Conservation (phyloP, 2,113 vertebrate species). For the Varanus komodoensis region DNA sequence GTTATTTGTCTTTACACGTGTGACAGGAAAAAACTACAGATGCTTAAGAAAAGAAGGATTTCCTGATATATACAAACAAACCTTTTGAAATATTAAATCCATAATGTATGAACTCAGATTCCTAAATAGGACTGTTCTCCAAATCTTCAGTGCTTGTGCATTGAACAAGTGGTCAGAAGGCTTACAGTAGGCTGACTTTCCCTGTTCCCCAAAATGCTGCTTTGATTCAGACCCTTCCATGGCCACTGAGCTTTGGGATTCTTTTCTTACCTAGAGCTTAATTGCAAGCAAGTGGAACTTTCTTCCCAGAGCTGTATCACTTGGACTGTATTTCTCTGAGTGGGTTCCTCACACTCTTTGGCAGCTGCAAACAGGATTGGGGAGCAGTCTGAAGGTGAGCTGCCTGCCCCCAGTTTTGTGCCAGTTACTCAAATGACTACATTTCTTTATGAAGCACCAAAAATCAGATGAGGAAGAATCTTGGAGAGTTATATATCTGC, state of each 20-base stretch:
- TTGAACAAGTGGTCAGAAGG: background rate
- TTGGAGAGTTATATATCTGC: background rate
- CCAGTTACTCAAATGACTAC: background rate
- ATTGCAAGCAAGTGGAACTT: background rate
- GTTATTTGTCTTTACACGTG: background rate
- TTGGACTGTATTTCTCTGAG: background rate
- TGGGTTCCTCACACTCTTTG: background rate
- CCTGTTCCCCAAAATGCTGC: background rate
- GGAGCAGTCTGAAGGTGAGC: too few species aligned
- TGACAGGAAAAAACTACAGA: background rate
- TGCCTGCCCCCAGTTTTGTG: too few species aligned
- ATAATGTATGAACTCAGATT: background rate
- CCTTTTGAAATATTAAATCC: background rate
- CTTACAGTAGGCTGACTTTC: background rate
- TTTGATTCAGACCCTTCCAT: background rate
- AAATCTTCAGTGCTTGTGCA: background rate
- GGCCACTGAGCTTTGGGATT: background rate
- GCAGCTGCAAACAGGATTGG: background rate
- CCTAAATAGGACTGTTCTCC: too few species aligned
- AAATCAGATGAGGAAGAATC: background rate
- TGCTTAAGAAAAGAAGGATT: background rate
- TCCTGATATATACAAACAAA: background rate
- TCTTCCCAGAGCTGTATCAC: background rate
- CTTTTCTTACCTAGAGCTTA: background rate
- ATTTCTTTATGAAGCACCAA: background rate